phyloP scores from a whole-genome alignment of 2,113 vertebrate genomes.

The Dicrurus megarhynchus region DNA sequence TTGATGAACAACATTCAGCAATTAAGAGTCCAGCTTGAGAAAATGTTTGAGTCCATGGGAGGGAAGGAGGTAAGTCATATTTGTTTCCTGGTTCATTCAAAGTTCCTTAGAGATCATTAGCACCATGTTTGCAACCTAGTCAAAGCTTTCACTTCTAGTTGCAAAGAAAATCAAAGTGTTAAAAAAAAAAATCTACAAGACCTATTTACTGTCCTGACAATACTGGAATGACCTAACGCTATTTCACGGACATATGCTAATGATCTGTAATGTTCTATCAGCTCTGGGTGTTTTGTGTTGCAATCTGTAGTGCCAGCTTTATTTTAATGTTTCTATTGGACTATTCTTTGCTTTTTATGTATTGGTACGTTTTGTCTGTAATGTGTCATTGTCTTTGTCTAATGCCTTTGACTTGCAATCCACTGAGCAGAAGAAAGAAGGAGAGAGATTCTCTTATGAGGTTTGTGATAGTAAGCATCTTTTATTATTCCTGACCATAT shows the following conservation, averaged over 20 bases:
- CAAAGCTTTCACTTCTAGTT: background rate
- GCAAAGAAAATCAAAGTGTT: background rate
- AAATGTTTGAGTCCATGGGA: slow-evolving; percentile 99
- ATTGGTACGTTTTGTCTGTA: slow-evolving; percentile 73
- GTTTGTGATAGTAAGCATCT: slow-evolving; percentile 85
- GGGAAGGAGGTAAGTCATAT: slow-evolving; percentile 89
- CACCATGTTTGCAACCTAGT: background rate
- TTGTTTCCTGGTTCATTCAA: background rate
- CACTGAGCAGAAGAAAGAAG: slow-evolving; percentile 95
- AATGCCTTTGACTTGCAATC: slow-evolving; percentile 74
- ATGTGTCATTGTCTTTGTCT: slow-evolving; percentile 83
- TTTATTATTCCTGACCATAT: slow-evolving; percentile 40
- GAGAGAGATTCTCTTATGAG: slow-evolving; percentile 97
- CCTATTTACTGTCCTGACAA: background rate
- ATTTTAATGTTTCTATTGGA: slow-evolving; percentile 23
- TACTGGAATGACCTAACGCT: background rate
- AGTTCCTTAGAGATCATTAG: slow-evolving; percentile 66
- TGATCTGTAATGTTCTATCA: slow-evolving; percentile 49
- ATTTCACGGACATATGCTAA: slow-evolving; percentile 36
- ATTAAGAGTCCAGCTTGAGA: slow-evolving; percentile 93
- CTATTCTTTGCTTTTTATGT: slow-evolving; percentile 12
- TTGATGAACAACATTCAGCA: slow-evolving; percentile 98
- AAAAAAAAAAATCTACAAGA: background rate
- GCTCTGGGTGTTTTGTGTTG: slow-evolving; percentile 15
- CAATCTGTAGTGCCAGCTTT: slow-evolving; percentile 24